Evolutionary conservation across 2,888 invertebrate genomes (phyloP).

Genomic region (Apodemia mormo): DNA sequence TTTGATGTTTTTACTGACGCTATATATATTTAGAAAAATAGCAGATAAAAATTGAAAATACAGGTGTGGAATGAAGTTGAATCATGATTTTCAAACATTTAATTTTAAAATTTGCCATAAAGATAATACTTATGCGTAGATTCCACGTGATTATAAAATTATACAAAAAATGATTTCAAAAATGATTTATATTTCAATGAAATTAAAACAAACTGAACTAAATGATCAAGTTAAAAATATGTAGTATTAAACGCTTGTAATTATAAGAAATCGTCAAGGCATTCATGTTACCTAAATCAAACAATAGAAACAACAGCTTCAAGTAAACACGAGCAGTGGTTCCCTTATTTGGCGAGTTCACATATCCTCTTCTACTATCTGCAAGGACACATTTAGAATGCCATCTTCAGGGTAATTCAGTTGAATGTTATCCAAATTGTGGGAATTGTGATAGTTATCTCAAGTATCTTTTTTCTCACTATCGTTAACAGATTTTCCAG

Average conservation of each 20-base stretch:
- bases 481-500: conserved; percentile 61
- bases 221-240: conserved; percentile 68
- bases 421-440: conserved; percentile 76
- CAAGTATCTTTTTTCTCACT: conserved; percentile 79
- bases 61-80: too few relatives aligned
- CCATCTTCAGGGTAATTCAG: conserved; percentile 74
- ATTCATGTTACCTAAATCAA: conserved; percentile 62
- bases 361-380: conserved; percentile 62
- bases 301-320: conserved; percentile 62
- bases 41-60: too few relatives aligned
- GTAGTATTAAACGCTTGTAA: conserved; percentile 57
- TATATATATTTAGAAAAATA: too few relatives aligned
- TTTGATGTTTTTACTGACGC: too few relatives aligned
- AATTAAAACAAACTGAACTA: conserved; percentile 73
- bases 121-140: too few relatives aligned
- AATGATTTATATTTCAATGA: conserved; percentile 75
- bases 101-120: too few relatives aligned
- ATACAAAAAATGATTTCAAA: conserved; percentile 37
- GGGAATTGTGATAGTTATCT: conserved; percentile 54
- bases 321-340: conserved; percentile 59
- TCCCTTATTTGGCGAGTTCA: conserved; percentile 70
- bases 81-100: too few relatives aligned
- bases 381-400: conserved; percentile 63
- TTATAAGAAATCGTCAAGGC: conserved; percentile 50
- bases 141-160: not conserved